Conservation (phyloP, 2,797 vertebrate genomes). For the Acestrorhynchus altus region DNA sequence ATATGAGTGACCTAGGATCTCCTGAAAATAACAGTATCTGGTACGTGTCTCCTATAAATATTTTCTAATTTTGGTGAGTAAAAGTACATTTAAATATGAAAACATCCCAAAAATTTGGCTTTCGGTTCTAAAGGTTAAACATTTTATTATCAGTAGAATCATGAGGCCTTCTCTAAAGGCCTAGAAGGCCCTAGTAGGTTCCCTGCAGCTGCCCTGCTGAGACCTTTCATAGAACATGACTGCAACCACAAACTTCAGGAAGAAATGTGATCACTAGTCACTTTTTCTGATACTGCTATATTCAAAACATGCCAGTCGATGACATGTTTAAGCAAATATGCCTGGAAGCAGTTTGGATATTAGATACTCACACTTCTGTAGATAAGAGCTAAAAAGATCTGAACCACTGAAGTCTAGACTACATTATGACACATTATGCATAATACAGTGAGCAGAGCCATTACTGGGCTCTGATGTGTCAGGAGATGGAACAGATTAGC, state of each 20-base stretch:
- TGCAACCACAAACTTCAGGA: background rate
- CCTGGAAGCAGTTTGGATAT: background rate
- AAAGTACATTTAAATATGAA: too few relatives aligned
- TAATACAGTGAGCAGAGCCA: conserved; percentile 13
- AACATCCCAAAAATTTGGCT: too few relatives aligned
- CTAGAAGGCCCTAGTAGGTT: too few relatives aligned
- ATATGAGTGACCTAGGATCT: too few relatives aligned
- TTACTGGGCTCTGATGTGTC: conserved; percentile 20
- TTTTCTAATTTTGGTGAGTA: too few relatives aligned
- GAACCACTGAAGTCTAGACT: conserved; percentile 29
- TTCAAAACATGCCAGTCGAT: background rate
- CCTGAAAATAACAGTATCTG: too few relatives aligned
- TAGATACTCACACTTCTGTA: conserved; percentile 3
- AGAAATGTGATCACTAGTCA: background rate
- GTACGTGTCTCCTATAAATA: too few relatives aligned
- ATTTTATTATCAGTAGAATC: too few relatives aligned
- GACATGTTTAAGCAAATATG: background rate
- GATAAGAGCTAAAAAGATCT: conserved; percentile 9
- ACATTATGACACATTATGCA: conserved; percentile 27
- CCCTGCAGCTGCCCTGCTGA: too few relatives aligned
- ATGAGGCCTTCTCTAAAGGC: too few relatives aligned
- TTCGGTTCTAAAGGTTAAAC: too few relatives aligned
- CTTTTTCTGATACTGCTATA: background rate
- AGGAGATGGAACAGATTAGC: background rate
- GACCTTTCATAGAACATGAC: too few relatives aligned